phyloP scores from a whole-genome alignment of 1,140 invertebrate species.

The Fopius arisanus region DNA sequence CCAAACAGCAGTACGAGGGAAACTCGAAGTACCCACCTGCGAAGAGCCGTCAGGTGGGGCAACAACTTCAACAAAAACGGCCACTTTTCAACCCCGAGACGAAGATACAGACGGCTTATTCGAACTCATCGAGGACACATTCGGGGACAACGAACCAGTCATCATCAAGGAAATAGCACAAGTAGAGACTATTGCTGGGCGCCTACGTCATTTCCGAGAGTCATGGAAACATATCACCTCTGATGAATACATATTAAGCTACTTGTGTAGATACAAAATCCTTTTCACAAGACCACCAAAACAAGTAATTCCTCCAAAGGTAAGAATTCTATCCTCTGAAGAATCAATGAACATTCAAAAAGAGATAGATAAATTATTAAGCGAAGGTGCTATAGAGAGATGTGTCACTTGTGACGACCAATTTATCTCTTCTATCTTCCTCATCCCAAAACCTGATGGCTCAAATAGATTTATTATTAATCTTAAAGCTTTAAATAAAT shows the following conservation, averaged over 20 bases:
- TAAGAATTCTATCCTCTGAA: background rate
- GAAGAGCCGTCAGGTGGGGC: conserved; percentile 7
- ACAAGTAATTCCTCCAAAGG: conserved; percentile 19
- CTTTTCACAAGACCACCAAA: background rate
- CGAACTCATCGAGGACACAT: background rate
- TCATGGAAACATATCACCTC: background rate
- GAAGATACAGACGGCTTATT: background rate
- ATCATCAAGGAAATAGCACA: background rate
- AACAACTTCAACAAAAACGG: background rate
- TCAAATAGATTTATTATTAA: conserved; percentile 27
- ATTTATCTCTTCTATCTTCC: conserved; percentile 27
- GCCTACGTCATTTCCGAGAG: background rate
- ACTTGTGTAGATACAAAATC: background rate
- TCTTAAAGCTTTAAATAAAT: conserved; percentile 26
- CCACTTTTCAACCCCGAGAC: background rate
- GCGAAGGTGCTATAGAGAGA: conserved; percentile 6
- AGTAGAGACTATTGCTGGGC: background rate
- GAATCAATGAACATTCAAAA: background rate
- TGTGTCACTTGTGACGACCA: conserved; percentile 15
- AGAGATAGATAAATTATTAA: conserved; percentile 5
- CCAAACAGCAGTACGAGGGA: conserved; percentile 11
- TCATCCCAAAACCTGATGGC: conserved; percentile 23
- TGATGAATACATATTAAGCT: conserved; percentile 7
- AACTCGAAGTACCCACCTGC: conserved; percentile 23
- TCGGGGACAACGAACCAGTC: background rate